Conservation (phyloP, 2,113 vertebrate genomes). For the Silurus meridionalis region DNA sequence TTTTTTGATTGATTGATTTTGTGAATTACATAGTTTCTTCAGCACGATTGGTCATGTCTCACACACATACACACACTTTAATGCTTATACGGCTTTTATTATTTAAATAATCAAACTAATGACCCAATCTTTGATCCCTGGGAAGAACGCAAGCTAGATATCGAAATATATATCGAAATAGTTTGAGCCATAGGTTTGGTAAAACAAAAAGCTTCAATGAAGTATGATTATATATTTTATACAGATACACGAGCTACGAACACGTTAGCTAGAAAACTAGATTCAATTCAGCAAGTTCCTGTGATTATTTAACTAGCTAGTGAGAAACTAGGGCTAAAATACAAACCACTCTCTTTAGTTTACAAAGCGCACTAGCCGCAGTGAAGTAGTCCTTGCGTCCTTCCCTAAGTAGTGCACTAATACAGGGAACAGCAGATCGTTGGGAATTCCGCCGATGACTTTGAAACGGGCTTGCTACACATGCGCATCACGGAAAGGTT, state of each 20-base stretch:
- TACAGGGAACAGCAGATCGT: neutral
- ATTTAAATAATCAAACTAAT: neutral
- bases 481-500: neutral
- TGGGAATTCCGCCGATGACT: conserved; percentile 11
- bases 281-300: neutral
- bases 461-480: conserved; percentile 44
- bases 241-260: neutral
- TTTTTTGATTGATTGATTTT: neutral
- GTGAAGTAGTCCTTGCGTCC: neutral
- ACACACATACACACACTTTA: neutral
- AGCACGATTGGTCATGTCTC: neutral
- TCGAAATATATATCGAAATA: neutral
- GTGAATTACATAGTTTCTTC: neutral
- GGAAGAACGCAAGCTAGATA: neutral
- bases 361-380: neutral
- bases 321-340: neutral
- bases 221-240: neutral
- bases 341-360: neutral
- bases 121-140: neutral
- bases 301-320: neutral
- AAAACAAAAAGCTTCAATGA: neutral
- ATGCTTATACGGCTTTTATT: neutral
- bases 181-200: too few relatives aligned
- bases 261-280: too few relatives aligned
- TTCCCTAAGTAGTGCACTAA: neutral